phyloP scores from a whole-genome alignment of 2,113 vertebrate genomes.

The Equus przewalskii region DNA sequence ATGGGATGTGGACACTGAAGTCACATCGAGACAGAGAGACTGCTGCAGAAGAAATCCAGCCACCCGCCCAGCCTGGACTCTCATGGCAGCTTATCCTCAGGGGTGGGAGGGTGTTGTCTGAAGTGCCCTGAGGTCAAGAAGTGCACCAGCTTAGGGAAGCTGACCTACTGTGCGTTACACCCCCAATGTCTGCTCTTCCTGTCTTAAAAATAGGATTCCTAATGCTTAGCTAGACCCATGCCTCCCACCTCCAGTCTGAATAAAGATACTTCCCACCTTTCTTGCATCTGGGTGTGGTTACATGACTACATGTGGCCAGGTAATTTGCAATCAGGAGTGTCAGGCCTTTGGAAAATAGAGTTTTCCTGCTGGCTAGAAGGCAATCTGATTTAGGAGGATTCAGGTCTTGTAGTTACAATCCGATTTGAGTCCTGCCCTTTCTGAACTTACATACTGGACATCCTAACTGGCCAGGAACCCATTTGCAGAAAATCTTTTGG shows the following conservation, averaged over 20 bases:
- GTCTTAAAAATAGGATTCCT: neutral
- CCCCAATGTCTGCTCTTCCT: neutral
- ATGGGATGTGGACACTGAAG: neutral
- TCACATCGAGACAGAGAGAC: neutral
- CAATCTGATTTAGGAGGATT: neutral
- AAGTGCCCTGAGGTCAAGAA: neutral
- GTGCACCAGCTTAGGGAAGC: neutral
- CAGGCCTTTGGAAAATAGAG: neutral
- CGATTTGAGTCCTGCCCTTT: neutral
- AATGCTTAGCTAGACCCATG: neutral
- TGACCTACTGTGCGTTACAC: neutral
- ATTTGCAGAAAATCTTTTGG: neutral
- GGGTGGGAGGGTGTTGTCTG: accelerated
- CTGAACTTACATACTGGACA: neutral
- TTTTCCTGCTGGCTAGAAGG: slow-evolving; percentile 7
- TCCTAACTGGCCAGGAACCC: neutral
- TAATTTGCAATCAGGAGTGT: neutral
- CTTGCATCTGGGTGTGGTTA: neutral
- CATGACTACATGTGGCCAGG: neutral
- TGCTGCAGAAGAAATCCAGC: neutral
- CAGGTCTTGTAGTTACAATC: neutral
- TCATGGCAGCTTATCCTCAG: neutral
- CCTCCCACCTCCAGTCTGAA: neutral
- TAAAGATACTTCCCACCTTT: neutral
- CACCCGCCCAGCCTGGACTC: no score